These are phyloP conservation scores for Altica lythri DNA, from an alignment of 2,888 invertebrate genomes.

Conservation along the genomic window DNA sequence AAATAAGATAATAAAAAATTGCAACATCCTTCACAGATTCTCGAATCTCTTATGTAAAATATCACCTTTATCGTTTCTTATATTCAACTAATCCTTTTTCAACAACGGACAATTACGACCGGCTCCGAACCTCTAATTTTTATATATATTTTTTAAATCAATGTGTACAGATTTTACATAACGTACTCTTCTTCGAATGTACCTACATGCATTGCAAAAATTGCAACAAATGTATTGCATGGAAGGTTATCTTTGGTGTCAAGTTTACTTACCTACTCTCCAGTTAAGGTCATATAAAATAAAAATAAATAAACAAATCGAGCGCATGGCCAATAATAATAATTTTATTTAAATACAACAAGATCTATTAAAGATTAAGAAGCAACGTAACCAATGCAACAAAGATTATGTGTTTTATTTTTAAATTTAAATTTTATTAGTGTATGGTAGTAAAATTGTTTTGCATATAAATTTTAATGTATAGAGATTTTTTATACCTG, in stretches of 20 bases:
- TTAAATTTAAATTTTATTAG: too few relatives aligned
- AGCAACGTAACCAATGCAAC: too few relatives aligned
- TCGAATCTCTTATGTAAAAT: constrained; percentile 18
- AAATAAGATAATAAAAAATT: constrained; percentile 16
- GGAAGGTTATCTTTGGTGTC: constrained; percentile 19
- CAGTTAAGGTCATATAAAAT: constrained; percentile 12
- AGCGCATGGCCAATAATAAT: background rate
- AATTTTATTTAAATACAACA: too few relatives aligned
- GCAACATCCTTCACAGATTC: constrained; percentile 20
- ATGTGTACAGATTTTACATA: background rate
- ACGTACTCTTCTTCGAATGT: constrained; percentile 5
- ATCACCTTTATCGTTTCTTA: constrained; percentile 21
- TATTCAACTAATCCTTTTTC: constrained; percentile 23
- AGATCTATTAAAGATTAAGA: too few relatives aligned
- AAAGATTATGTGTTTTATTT: too few relatives aligned
- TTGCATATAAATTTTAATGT: too few relatives aligned
- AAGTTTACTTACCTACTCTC: constrained; percentile 20
- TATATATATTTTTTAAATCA: background rate
- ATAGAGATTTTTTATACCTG: too few relatives aligned
- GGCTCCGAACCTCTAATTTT: constrained; percentile 14
- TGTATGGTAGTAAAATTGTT: too few relatives aligned
- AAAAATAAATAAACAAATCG: constrained; percentile 7
- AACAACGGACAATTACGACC: constrained; percentile 7
- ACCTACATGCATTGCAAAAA: constrained; percentile 13
- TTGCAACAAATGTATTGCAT: constrained; percentile 12